Percentiles rank a stretch among this genome's conserved stretches.
Evolutionary conservation across 2,113 vertebrate genomes (phyloP).

Genomic region (Istiophorus platypterus): DNA sequence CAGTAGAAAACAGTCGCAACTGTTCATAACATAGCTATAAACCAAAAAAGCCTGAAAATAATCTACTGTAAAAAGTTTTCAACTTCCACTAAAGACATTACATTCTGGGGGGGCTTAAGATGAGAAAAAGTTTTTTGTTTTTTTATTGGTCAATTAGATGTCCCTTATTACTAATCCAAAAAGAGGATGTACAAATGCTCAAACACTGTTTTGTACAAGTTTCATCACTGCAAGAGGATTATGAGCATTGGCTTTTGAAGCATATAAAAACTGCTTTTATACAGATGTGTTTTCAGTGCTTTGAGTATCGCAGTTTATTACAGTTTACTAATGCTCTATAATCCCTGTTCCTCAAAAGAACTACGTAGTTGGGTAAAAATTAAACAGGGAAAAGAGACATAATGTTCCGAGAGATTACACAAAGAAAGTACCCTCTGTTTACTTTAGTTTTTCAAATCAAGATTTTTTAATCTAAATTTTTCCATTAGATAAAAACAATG

Average conservation of each 20-base stretch:
- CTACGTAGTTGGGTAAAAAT: neutral
- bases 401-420: neutral
- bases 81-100: neutral
- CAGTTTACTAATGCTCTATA: too few species aligned
- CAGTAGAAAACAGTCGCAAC: conserved; percentile 56
- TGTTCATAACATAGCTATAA: conserved; percentile 46
- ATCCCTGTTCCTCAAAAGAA: neutral
- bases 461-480: too few species aligned
- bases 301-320: too few species aligned
- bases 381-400: neutral
- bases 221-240: neutral
- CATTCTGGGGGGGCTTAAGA: neutral
- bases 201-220: neutral
- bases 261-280: neutral
- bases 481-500: too few species aligned
- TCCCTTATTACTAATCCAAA: neutral
- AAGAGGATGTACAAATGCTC: neutral
- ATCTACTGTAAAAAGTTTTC: conserved; percentile 23
- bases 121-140: neutral
- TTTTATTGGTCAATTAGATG: neutral
- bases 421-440: neutral
- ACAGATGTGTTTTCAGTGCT: neutral
- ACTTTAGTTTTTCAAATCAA: too few species aligned
- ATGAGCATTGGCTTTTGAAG: neutral
- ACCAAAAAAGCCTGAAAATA: conserved; percentile 16